Base-by-base conservation (phyloP, 2,888 invertebrate genomes). In the Platerodrilus igneus region DNA sequence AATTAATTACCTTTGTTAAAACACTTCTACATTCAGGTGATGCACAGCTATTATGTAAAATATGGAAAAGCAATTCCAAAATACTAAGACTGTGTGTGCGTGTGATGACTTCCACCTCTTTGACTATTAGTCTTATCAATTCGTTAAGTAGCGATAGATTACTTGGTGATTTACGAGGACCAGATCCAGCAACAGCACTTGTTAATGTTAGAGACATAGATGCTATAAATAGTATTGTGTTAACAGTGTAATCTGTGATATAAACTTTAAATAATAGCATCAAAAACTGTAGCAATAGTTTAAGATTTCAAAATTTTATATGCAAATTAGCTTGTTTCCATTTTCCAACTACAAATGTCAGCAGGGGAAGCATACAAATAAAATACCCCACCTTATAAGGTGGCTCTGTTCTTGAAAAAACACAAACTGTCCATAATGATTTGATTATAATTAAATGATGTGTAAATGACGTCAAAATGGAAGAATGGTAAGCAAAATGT, bases 21-120 rank as follows among this genome's bases (percentile, higher is more conserved):
- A 78, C 65, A 8, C 75, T 65, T 23, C 83, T 69, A 54, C 80
- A 81, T 55, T 82, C 82, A 8, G 75, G 71, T 25, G 76, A 74
- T 20, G 65, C 63, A 36, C 73, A 66, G 38, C 73, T 69, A 55
- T 80, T 78, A 7, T 68, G 63, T 14, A 77, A 53, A 28, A 75
- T 51, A 46, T 73, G 67, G 50, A 77, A 73, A 4, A 73, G 64
- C 26, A 71, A 63, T 33, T 67, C 63, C 15, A 77, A 56, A 18
- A 69, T 59, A 2, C 59, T 58, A 37, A 70, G 60, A 41, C 71
- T 68, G 45, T 71, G 72, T 2, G 64, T 63, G 38, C 66, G 66
- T 43, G 68, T 70, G 3, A 72, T 62, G 38, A 62, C 63, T 5
- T 74, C 73, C 61, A 76, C 72, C 63, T 77, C 76, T 57, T 70